Evolutionary conservation across 2,113 vertebrate genomes (phyloP), one percentile per base, ranked within the genome.

Genomic region (Eretmochelys imbricata): DNA sequence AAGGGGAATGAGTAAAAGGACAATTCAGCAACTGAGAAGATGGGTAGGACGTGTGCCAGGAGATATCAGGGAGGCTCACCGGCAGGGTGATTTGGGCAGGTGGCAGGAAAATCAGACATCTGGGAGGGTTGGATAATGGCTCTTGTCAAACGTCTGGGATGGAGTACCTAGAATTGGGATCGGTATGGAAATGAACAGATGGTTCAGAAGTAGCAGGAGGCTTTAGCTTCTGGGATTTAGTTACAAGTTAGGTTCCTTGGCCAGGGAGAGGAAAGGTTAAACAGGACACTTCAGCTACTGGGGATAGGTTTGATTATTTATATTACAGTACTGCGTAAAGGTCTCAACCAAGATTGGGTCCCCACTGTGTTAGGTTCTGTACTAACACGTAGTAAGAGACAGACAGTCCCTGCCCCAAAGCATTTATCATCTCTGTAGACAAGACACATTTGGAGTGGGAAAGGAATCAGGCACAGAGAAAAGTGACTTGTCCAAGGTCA

Each of bases 61-160:
- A 93, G 35, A 72, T 8, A 6, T 20, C 53, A 53, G 24, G 3
- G 9, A 92, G 24, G 31, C 59, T 91, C 59, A 51, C 35, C 51
- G 89, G 17, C 25, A 80, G 14, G 0, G 0, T 75, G 5, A 42
- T 75, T 12, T 53, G 78, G 86, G 55, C 1, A 3, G 27, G 6
- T 29, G 92, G n/a, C 42, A 90, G 4, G 81, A 86, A 84, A 91
- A 91, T 7, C 42, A 38, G 72, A 8, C 20, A 55, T 69, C 35
- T 69, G 62, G 7, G 62, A 69, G 35, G 7, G 12, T 5, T 65
- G 62, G 62, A 8, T n/a, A 69, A n/a, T 62, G 13, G 29, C 42
- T 24, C 85, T 16, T 54, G 48, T 35, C n/a, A 91, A 59, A n/a
- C 55, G n/a, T 6, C 8, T n/a, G 2, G 53, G 54, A 78, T 29